Conservation (phyloP, 35 echinoderm and acorn worm genomes). For the Amphiura filiformis region DNA sequence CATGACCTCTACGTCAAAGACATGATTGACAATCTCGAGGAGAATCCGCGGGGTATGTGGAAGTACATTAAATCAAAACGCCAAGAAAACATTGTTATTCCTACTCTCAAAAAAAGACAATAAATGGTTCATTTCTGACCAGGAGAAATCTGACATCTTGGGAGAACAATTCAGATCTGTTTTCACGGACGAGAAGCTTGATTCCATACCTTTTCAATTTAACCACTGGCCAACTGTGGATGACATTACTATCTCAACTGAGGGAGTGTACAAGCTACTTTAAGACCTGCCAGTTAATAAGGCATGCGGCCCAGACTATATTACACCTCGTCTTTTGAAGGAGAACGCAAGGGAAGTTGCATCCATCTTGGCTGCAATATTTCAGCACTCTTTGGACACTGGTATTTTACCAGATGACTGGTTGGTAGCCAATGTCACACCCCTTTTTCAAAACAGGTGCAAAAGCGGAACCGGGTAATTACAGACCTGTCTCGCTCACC, state of each 20-base stretch:
- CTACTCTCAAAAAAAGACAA: conserved; percentile 1
- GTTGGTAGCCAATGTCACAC: background rate
- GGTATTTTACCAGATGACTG: conserved; percentile 16
- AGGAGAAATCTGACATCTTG: background rate
- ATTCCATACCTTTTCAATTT: background rate
- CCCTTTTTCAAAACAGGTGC: background rate
- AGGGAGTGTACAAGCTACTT: conserved; percentile 9
- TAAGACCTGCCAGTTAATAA: conserved; percentile 16
- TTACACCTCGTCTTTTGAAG: conserved; percentile 15
- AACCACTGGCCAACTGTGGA: background rate
- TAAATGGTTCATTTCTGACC: background rate
- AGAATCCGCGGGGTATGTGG: conserved; percentile 22
- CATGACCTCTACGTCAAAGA: conserved; percentile 2
- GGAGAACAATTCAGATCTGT: conserved; percentile 14
- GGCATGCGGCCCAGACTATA: conserved; percentile 19
- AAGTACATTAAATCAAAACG: conserved; percentile 16
- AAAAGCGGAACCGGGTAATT: background rate
- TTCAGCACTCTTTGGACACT: conserved; percentile 2
- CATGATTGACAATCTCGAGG: background rate
- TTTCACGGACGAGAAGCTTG: conserved; percentile 22
- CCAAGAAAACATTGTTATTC: background rate
- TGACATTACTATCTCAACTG: background rate
- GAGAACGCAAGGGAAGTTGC: conserved; percentile 21
- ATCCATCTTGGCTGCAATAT: background rate
- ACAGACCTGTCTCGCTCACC: conserved; percentile 15